Base-by-base conservation (phyloP, 2,797 vertebrate genomes). In the Lutjanus campechanus region DNA sequence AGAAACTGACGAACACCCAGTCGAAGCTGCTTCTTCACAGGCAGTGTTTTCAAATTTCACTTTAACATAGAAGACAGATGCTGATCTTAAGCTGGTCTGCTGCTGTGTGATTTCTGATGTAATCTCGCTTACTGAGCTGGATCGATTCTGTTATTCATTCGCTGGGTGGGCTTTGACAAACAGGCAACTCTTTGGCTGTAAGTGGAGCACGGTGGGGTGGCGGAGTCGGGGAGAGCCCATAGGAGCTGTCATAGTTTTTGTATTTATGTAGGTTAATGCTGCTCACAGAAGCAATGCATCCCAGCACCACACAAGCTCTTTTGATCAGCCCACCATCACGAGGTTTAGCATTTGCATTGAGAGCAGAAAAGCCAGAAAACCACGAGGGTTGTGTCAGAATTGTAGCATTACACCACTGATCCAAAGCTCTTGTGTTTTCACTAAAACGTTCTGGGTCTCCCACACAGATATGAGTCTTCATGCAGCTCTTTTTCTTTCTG, bases 181-280 rank as follows among this genome's bases (percentile, higher is more conserved):
- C 44, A 50, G 60, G 46, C 76, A 12, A 36, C 63, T 19, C 76
- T 20, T 46, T 6, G 69, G 29, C 85, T 69, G 69, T 49, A 81
- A 89, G 79, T 84, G 82, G 87, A 86, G 88, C 86, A 69, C 53
- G 10, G 81, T 59, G 47, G 76, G 60, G 19, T 55, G 76, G 74
- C 2, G 46, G 68, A 79, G 76, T 62, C 13, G 4, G 56, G 69
- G 11, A 69, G 84, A 73, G 69, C 86, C 91, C 85, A 84, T 8
- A 84, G 91, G 88, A 90, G 79, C 89, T 84, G 88, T 88, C 91
- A 91, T 68, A 83, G 72, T 84, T 89, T 25, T 69, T 72, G 69
- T 44, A 8, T 84, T 36, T 76, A 91, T 92, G 85, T 87, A 90
- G 90, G 92, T 92, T 91, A 89, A 86, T 10, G 61, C 81, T 64